Percentiles rank a stretch among this genome's conserved stretches.
phyloP scores from a whole-genome alignment of 2,797 vertebrate genomes.

The Rhincodon typus region DNA sequence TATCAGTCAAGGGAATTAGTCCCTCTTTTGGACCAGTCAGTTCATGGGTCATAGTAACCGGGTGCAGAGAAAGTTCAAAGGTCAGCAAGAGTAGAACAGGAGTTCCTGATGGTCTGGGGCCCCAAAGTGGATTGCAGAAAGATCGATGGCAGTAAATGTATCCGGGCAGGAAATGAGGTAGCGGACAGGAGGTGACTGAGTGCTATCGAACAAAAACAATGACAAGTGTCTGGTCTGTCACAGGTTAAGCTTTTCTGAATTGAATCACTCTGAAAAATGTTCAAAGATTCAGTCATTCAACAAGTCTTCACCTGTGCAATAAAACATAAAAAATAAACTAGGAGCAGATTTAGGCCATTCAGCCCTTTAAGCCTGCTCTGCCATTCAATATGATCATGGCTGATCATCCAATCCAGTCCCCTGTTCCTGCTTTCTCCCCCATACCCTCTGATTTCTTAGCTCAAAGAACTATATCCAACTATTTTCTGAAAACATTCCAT shows the following conservation, averaged over 20 bases:
- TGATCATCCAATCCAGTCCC: too few species aligned
- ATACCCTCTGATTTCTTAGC: too few species aligned
- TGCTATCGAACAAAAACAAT: not conserved
- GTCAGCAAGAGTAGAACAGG: not conserved
- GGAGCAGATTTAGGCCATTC: too few species aligned
- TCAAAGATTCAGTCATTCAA: not conserved
- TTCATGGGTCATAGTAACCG: not conserved
- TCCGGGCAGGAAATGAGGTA: not conserved
- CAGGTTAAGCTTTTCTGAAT: not conserved
- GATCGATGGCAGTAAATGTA: too few species aligned
- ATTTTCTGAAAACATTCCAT: too few species aligned
- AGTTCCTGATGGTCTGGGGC: not conserved
- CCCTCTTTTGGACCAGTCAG: not conserved
- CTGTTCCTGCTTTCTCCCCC: too few species aligned
- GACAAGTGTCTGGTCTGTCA: not conserved
- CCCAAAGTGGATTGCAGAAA: not conserved
- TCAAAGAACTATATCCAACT: too few species aligned
- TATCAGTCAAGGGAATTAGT: not conserved
- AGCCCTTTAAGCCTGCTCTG: too few species aligned
- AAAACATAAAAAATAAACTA: not conserved
- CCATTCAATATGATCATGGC: too few species aligned
- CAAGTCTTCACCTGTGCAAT: not conserved
- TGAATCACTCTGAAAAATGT: not conserved
- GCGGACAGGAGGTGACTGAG: not conserved
- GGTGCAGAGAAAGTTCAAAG: not conserved